Evolutionary conservation across 2,888 invertebrate species (phyloP).

Genomic region (Drosophila formosana): DNA sequence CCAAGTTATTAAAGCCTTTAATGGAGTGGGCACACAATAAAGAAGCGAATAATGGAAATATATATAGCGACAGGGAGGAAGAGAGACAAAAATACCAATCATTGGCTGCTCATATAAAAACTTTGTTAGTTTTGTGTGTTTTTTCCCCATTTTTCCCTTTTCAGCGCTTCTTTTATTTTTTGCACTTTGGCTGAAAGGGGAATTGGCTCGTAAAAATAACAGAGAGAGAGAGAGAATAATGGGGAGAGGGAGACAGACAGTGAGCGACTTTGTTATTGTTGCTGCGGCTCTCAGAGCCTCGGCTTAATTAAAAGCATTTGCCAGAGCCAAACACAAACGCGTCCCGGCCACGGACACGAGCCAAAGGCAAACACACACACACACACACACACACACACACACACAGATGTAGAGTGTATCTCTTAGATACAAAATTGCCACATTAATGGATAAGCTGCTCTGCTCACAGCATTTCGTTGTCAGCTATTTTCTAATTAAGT

Average conservation of each 20-base stretch:
- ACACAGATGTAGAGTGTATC: constrained; percentile 47
- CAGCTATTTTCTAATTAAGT: constrained; percentile 77
- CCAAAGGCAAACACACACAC: constrained; percentile 49
- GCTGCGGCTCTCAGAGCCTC: constrained; percentile 19
- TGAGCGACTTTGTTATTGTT: constrained; percentile 7
- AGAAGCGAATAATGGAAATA: neutral
- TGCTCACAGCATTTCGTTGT: neutral
- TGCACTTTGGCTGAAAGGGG: constrained; percentile 45
- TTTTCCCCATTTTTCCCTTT: neutral
- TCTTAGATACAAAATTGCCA: constrained; percentile 67
- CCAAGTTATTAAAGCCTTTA: constrained; percentile 22
- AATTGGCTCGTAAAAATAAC: constrained; percentile 58
- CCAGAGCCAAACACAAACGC: constrained; percentile 37
- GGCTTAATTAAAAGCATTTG: constrained; percentile 74
- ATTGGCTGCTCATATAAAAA: constrained; percentile 43
- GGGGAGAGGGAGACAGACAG: constrained; percentile 4
- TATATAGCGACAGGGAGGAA: neutral
- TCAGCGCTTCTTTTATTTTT: constrained; percentile 3
- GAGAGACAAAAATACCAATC: constrained; percentile 37
- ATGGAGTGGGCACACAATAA: constrained; percentile 6
- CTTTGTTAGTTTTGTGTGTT: constrained; percentile 32
- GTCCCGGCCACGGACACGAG: constrained; percentile 34
- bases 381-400: constrained; percentile 3
- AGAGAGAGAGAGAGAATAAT: constrained; percentile 34
- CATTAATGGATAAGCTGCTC: constrained; percentile 49